Base-by-base conservation (phyloP, 2,888 invertebrate genomes). In the Pandemis cinnamomeana region DNA sequence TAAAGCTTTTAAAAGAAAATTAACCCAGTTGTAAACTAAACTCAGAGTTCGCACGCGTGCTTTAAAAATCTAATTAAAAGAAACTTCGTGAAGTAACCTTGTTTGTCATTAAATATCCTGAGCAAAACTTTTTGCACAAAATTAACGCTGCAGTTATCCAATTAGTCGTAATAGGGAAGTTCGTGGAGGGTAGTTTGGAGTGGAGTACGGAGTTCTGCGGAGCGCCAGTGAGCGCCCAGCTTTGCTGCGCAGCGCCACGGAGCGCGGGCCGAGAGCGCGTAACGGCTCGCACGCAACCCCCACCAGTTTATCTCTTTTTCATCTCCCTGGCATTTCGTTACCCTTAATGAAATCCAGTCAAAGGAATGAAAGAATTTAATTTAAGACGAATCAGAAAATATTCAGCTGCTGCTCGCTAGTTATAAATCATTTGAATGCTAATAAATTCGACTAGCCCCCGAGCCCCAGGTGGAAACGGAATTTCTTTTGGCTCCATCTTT, bases 401-500 rank as follows among this genome's bases (percentile, higher is more conserved):
- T 93, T 92, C 93, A 92, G 91, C 91, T 91, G 91, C 91, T 91
- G 87, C 90, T 89, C 86, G 90, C 92, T 92, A 93, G 93, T 93
- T 93, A 93, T 94, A 93, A 94, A 94, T 94, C 92, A 93, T 94
- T 93, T 93, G 92, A 93, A 94, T 94, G 93, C 92, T 94, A 94
- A 94, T 94, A 93, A 94, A 93, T 94, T 93, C 93, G 89, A 91
- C 90, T 91, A 88, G 89, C 86, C 89, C 84, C 83, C 81, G 85
- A 88, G 87, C 86, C 88, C 88, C 92, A 92, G 92, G 91, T 92
- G 91, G 89, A 84, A 87, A 90, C 89, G 87, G 89, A 89, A 90
- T 91, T 92, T 90, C 88, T 88, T 90, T 89, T 87, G 87, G 86
- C 89, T 89, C 86, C 89, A 89, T 92, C 90, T 91, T 92, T 90